Percentiles rank a stretch among this genome's conserved stretches.
These are phyloP conservation scores for Drosophila pectinifera DNA, from an alignment of 1,140 invertebrate genomes.

Conservation along the genomic window DNA sequence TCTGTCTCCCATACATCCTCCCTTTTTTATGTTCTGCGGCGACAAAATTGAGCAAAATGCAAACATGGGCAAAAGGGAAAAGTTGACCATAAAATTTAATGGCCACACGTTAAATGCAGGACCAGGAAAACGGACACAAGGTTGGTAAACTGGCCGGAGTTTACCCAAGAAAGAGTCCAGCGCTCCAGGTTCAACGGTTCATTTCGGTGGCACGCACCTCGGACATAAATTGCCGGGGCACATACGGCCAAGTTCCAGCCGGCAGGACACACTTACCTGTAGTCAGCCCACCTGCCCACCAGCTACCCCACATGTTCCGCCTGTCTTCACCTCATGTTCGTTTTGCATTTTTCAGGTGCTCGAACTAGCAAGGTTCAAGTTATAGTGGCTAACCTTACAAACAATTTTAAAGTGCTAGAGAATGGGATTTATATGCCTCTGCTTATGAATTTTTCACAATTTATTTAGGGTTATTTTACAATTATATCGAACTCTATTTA, in stretches of 20 bases:
- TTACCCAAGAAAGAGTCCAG: constrained; percentile 40
- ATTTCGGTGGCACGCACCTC: constrained; percentile 58
- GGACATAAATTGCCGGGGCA: constrained; percentile 55
- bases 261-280: constrained; percentile 22
- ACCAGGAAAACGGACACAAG: constrained; percentile 23
- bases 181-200: constrained; percentile 52
- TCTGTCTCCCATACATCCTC: neutral
- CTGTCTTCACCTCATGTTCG: constrained; percentile 32
- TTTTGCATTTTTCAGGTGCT: constrained; percentile 32
- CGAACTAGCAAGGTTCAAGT: neutral
- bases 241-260: constrained; percentile 45
- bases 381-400: neutral
- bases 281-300: neutral
- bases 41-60: constrained; percentile 61
- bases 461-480: too few relatives aligned
- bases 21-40: constrained; percentile 49
- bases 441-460: too few relatives aligned
- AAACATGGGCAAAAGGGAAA: constrained; percentile 42
- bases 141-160: constrained; percentile 35
- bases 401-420: too few relatives aligned
- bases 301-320: constrained; percentile 5
- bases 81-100: constrained; percentile 58
- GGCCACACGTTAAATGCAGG: constrained; percentile 49
- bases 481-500: too few relatives aligned
- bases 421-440: neutral